Evolutionary conservation across 2,113 vertebrate genomes (phyloP), one percentile per base, ranked within the genome.

Genomic region (Hydrochoerus hydrochaeris): DNA sequence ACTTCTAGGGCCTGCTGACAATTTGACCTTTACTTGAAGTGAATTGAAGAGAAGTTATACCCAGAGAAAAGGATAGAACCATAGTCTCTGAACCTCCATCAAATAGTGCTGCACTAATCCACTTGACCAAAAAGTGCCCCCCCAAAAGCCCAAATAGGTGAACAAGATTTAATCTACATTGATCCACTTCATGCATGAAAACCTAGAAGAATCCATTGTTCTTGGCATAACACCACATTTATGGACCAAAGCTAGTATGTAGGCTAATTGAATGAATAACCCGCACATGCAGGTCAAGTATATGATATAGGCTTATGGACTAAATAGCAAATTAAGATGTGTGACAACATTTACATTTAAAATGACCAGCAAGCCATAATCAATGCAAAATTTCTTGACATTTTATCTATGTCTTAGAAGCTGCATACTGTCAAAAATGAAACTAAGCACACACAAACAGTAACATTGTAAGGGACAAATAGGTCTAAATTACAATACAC

Each of bases 141-240:
- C 49, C 73, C 46, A 46, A 44, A 85, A 28, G 35, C 83, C 28
- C 44, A 49, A 81, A 67, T 32, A 77, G 49, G 54, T 67, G 91
- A 88, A 57, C 71, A 44, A n/a, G 35, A 92, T 93, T 95, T 84
- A 69, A 85, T 86, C 83, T 86, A 35, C 38, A 44, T 60, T 90
- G 63, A 95, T n/a, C 81, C 49, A 60, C 41, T 44, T 84, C 14
- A 67, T 38, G 80, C 75, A 65, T 54, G 88, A 90, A 96, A 85
- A 87, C 95, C 71, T 90, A 82, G 83, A 85, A 17, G 44, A 28
- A 81, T 41, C 88, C 49, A 49, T 24, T 11, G 41, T 58, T 60
- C 52, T 84, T 77, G 26, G 38, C 32, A 65, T 41, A 87, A 58
- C 46, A 77, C 24, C 30, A 57, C 16, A 4, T 73, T 81, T 81